phyloP scores from a whole-genome alignment of 2,797 vertebrate species.

The Geotria australis region DNA sequence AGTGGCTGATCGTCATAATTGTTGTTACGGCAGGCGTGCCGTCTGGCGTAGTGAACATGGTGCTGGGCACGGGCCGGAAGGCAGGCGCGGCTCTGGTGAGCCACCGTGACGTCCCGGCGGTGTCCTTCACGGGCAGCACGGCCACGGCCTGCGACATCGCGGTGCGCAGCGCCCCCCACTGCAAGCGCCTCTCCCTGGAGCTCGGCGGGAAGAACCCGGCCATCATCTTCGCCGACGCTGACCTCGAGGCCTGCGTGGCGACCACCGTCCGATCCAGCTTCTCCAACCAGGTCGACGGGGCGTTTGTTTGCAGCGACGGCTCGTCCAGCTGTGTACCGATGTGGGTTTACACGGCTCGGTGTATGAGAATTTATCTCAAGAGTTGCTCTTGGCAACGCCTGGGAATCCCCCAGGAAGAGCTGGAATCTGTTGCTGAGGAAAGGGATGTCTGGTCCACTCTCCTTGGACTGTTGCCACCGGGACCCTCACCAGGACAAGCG shows the following conservation, averaged over 20 bases:
- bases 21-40: slow-evolving; percentile 39
- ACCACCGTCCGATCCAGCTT: slow-evolving; percentile 67
- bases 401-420: too few relatives aligned
- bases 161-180: slow-evolving; percentile 37
- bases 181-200: slow-evolving; percentile 69
- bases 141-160: slow-evolving; percentile 42
- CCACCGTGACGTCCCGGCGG: slow-evolving; percentile 44
- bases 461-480: too few relatives aligned
- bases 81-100: slow-evolving; percentile 50
- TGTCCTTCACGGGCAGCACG: slow-evolving; percentile 85
- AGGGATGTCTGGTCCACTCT: too few relatives aligned
- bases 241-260: slow-evolving; percentile 40
- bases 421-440: too few relatives aligned
- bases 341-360: too few relatives aligned
- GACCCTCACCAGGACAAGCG: too few relatives aligned
- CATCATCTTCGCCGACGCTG: slow-evolving; percentile 52
- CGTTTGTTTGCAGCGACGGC: too few relatives aligned
- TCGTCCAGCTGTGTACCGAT: too few relatives aligned
- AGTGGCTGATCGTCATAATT: too few relatives aligned
- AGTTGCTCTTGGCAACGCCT: too few relatives aligned
- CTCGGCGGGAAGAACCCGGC: slow-evolving; percentile 88
- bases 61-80: slow-evolving; percentile 39
- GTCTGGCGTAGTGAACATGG: slow-evolving; percentile 51
- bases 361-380: too few relatives aligned
- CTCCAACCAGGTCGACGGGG: slow-evolving; percentile 33